Conservation (phyloP, 2,797 vertebrate genomes). For the Urophycis tenuis region DNA sequence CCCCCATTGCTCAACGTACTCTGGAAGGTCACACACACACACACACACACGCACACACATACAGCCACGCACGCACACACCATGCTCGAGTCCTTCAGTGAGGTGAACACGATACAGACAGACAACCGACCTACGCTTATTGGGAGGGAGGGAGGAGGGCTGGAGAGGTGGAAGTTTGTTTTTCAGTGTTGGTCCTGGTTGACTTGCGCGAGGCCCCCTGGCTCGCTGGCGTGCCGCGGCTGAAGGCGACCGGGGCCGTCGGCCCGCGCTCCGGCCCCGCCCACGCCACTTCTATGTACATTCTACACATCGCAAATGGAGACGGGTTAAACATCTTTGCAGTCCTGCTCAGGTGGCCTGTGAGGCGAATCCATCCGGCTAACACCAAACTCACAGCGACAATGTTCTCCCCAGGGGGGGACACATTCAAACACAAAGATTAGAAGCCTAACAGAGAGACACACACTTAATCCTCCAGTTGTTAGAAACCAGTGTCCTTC, state of each 20-base stretch:
- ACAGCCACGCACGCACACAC: not conserved
- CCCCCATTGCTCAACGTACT: slow-evolving; percentile 10
- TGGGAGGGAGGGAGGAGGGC: not conserved
- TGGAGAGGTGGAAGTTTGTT: not conserved
- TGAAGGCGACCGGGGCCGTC: not conserved
- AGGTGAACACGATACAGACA: not conserved
- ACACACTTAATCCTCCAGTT: slow-evolving; percentile 55
- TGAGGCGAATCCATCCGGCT: slow-evolving; percentile 22
- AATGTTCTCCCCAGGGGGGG: slow-evolving; percentile 8
- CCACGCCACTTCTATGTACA: not conserved
- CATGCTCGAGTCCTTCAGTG: not conserved
- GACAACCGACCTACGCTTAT: not conserved
- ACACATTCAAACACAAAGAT: slow-evolving; percentile 41
- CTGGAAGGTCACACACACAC: not conserved
- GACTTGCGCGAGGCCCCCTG: not conserved
- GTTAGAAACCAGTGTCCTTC: slow-evolving; percentile 58
- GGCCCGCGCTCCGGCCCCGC: not conserved
- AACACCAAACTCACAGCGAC: slow-evolving; percentile 9
- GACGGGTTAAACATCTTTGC: not conserved
- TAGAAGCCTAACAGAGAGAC: slow-evolving; percentile 19
- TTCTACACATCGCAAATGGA: not conserved
- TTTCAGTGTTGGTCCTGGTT: not conserved
- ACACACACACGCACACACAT: not conserved
- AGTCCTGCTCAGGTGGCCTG: slow-evolving; percentile 17
- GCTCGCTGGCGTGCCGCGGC: not conserved